Evolutionary conservation across 2,888 invertebrate genomes (phyloP).

Genomic region (Agonopterix heracliana): DNA sequence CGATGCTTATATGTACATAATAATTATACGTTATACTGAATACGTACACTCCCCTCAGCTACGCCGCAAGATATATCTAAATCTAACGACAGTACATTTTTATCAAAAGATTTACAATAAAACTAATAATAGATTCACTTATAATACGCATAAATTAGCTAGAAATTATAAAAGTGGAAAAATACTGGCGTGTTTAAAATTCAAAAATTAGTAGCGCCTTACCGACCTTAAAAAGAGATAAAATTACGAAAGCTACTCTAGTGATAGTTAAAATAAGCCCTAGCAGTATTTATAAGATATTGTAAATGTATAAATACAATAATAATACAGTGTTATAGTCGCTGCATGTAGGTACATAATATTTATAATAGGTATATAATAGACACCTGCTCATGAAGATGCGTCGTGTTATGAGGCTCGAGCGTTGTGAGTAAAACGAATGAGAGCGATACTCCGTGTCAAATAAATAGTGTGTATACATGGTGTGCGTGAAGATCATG

Average conservation of each 20-base stretch:
- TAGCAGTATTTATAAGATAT: conserved; percentile 41
- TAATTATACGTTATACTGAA: conserved; percentile 17
- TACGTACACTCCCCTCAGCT: conserved; percentile 45
- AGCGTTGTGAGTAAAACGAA: conserved; percentile 34
- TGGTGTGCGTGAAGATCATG: conserved; percentile 66
- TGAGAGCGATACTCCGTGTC: conserved; percentile 46
- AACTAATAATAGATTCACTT: conserved; percentile 34
- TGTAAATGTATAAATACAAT: conserved; percentile 34
- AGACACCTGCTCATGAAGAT: conserved; percentile 13
- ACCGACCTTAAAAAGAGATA: conserved; percentile 40
- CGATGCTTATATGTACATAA: conserved; percentile 39
- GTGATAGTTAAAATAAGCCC: conserved; percentile 57
- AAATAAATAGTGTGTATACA: conserved; percentile 40
- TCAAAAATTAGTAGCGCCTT: conserved; percentile 44
- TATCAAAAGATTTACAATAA: conserved; percentile 25
- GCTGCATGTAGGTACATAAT: conserved; percentile 17
- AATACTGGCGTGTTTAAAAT: conserved; percentile 56
- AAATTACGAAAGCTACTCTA: conserved; percentile 57
- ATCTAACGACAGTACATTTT: conserved; percentile 34
- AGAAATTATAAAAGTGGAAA: conserved; percentile 50
- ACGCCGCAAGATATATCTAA: conserved; percentile 34
- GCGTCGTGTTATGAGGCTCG: conserved; percentile 44
- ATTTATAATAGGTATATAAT: conserved; percentile 24
- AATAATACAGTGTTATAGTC: conserved; percentile 27
- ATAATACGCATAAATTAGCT: conserved; percentile 50